Conservation (phyloP, 2,797 vertebrate genomes). For the Sibirionetta formosa region DNA sequence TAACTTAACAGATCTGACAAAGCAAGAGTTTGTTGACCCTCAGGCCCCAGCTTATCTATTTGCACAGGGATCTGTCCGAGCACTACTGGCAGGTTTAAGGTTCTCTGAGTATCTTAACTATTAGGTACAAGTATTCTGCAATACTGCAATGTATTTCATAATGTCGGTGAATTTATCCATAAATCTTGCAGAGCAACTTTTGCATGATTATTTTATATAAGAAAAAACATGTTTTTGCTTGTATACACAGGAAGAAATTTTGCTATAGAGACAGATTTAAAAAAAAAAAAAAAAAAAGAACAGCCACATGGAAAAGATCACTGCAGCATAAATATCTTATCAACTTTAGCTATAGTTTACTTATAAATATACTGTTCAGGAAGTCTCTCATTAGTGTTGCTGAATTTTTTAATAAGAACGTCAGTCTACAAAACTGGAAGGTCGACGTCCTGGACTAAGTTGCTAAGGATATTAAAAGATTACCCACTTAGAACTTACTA, state of each 20-base stretch:
- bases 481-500: background rate
- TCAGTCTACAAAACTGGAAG: background rate
- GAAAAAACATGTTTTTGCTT: background rate
- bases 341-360: background rate
- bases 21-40: conserved; percentile 38
- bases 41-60: conserved; percentile 54
- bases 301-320: background rate
- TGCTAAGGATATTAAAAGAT: background rate
- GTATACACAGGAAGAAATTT: background rate
- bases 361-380: background rate
- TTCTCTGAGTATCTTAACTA: conserved; percentile 10
- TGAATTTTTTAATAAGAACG: background rate
- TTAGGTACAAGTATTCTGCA: background rate
- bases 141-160: background rate
- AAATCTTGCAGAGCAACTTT: background rate
- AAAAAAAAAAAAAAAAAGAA: background rate
- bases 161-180: background rate
- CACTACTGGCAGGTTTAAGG: background rate
- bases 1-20: conserved; percentile 29
- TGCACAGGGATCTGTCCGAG: background rate
- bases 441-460: background rate
- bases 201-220: background rate
- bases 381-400: background rate
- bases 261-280: background rate
- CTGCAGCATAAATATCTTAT: background rate